Evolutionary conservation across 1,140 invertebrate species (phyloP), one percentile per base, ranked within the genome.

Genomic region (Scylla paramamosain): DNA sequence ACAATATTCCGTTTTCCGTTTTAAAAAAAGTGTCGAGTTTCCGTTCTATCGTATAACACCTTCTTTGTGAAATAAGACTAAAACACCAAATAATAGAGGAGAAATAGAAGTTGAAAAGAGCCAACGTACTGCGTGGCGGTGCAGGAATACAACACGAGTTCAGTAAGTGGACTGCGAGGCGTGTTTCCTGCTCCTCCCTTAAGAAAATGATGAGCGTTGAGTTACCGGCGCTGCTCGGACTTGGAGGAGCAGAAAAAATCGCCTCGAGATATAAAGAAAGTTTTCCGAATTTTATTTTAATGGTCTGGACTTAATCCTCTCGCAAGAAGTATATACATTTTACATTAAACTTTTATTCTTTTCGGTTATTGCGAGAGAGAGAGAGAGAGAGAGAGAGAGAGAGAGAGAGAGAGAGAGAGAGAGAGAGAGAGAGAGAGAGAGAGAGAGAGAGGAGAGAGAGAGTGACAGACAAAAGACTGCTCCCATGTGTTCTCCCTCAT

Each of bases 261-360:
- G 20, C 67, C 67, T 77, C 67, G 6, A 77, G 67, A n/a, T 20
- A 77, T 77, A n/a, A 77, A 77, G 67, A 77, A 77, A 77, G 67
- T 77, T 77, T 77, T n/a, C 67, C 67, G 67, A 77, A 77, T 77
- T 77, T 77, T n/a, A 25, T 77, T 77, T 77, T 77, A 77, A 77
- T 77, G 67, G 67, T n/a, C 20, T 20, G 67, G 20, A 77, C 67
- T 77, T 77, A 77, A 77, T n/a, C 4, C 67, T 39, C 20, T 77
- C 25, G 67, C 20, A n/a, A n/a, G 1, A 77, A 77, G 52, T 59
- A 12, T 59, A 59, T 59, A 59, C 16, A 12, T 59, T 77, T 77
- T 20, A 25, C 20, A 20, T 77, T n/a, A 20, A 77, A 12, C 52
- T n/a, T 59, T 77, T 77, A 77, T 77, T 77, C 67, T n/a, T 25